Conservation (phyloP, 2,797 vertebrate species). For the Hemitrygon akajei region DNA sequence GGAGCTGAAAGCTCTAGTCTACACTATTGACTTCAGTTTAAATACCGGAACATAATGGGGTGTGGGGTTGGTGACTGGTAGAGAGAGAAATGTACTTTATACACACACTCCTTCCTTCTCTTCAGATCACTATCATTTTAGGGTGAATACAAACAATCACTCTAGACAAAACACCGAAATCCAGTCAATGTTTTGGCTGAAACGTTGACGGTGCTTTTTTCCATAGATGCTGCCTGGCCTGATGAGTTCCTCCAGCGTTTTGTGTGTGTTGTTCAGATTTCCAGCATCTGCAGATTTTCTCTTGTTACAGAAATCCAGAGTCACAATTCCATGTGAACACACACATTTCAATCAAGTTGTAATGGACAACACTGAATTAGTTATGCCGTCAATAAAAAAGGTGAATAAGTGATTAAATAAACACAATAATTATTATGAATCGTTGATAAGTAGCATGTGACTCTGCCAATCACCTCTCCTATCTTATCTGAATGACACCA, state of each 20-base stretch:
- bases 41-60: not conserved
- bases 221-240: too few relatives aligned
- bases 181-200: too few relatives aligned
- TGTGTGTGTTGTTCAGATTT: too few relatives aligned
- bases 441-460: not conserved
- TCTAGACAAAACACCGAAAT: not conserved
- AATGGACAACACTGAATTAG: not conserved
- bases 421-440: too few relatives aligned
- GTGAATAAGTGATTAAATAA: too few relatives aligned
- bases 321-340: not conserved
- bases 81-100: not conserved
- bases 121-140: not conserved
- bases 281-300: too few relatives aligned
- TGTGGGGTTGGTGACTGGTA: too few relatives aligned
- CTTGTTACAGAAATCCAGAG: not conserved
- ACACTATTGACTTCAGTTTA: not conserved
- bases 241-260: too few relatives aligned
- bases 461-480: not conserved
- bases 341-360: not conserved
- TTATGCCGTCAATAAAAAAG: not conserved
- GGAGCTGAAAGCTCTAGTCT: too few relatives aligned
- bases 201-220: too few relatives aligned
- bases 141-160: not conserved
- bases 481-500: not conserved
- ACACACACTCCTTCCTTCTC: not conserved